Percentiles rank a stretch among this genome's conserved stretches.
phyloP scores from a whole-genome alignment of 2,888 invertebrate species.

The Tachystola acroxantha region DNA sequence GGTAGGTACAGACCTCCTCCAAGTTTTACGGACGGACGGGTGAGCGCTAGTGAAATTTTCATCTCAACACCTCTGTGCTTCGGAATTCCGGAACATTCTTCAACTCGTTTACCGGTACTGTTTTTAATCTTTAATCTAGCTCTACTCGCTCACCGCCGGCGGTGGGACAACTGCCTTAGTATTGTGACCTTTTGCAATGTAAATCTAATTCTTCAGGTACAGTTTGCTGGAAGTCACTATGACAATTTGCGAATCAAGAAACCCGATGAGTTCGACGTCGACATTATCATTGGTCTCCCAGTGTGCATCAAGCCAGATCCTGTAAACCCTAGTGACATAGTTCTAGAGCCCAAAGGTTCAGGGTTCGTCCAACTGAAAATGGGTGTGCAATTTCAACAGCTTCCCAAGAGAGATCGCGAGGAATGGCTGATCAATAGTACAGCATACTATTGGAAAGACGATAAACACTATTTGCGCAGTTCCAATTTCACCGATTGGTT shows the following conservation, averaged over 20 bases:
- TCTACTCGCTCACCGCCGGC: too few relatives aligned
- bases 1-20: too few relatives aligned
- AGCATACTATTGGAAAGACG: conserved; percentile 55
- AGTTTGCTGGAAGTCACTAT: conserved; percentile 79
- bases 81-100: too few relatives aligned
- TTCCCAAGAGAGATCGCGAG: conserved; percentile 33
- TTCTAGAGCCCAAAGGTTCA: conserved; percentile 46
- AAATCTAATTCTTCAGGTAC: conserved; percentile 36
- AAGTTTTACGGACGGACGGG: too few relatives aligned
- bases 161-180: too few relatives aligned
- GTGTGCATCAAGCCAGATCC: conserved; percentile 34
- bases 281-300: conserved; percentile 73
- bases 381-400: conserved; percentile 43
- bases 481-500: conserved; percentile 74
- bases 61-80: too few relatives aligned
- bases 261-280: conserved; percentile 80
- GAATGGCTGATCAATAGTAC: conserved; percentile 48
- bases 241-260: conserved; percentile 76
- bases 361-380: conserved; percentile 65
- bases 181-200: too few relatives aligned
- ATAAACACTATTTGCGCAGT: conserved; percentile 53
- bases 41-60: too few relatives aligned
- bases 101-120: too few relatives aligned
- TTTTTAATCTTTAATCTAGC: too few relatives aligned
- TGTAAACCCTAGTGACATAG: conserved; percentile 43